Base-by-base conservation (phyloP, 37 sponge, comb jelly and placozoan genomes). In the Crambe crambe region DNA sequence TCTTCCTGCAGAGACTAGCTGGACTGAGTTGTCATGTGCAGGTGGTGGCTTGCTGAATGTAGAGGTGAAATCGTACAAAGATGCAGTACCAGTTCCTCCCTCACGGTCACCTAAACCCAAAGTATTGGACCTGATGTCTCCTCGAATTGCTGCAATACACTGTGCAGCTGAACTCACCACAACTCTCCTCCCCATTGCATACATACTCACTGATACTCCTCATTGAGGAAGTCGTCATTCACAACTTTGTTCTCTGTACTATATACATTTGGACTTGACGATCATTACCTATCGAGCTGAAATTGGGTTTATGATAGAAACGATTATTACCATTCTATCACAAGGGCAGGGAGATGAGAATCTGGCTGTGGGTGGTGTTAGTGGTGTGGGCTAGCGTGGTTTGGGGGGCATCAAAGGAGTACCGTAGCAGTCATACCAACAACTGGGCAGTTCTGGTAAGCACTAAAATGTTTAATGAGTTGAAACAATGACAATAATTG, bases 401-500 rank as follows among this genome's bases (percentile, higher is more conserved):
- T 9, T 73, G 21, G 26, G 37, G 35, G 32, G 36, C 68, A 9
- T 4, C 79, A 6, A 57, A 34, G 21, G 78, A 60, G 39, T 51
- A 58, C 29, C 37, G 21, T 27, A 92, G 93, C 47, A 90, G 71
- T 12, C 98, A 97, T 75, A 97, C 98, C 35, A 97, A 97, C 84
- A 97, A 97, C 93, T 97, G 98, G 98, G 98, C 95, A 0, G 98
- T 97, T 18, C 51, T 97, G 67, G 97, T 94, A 56, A 89, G 90
- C n/a, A 20, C 63, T 8, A 18, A 62, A 20, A 62, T 47, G 10
- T 12, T 47, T 47, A 12, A 15, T 15, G 51, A 15, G 51, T 6
- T 27, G 15, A 8, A 23, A 62, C 15, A 62, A 18, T 62, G 6
- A 62, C 12, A 62, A 47, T 47, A 47, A 47, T 5, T 0, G 23